These are phyloP conservation scores for Anguilla obscura DNA, from an alignment of 2,797 vertebrate genomes.

Conservation along the genomic window DNA sequence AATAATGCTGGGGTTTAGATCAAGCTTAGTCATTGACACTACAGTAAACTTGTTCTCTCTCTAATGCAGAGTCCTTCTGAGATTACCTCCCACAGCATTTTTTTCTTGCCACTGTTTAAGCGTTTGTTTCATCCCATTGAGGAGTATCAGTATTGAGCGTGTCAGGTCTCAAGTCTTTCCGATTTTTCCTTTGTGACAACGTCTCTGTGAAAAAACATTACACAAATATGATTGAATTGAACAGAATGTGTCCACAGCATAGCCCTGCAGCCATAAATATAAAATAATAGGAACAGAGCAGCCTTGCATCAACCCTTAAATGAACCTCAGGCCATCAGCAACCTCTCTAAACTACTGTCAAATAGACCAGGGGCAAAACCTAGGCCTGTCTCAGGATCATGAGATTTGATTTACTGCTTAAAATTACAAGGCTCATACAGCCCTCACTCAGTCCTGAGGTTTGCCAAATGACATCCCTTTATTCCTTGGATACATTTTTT, in stretches of 20 bases:
- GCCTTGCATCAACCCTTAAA: neutral
- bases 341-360: neutral
- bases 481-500: neutral
- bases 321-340: neutral
- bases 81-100: too few species aligned
- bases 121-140: too few species aligned
- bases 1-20: neutral
- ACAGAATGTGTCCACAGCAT: neutral
- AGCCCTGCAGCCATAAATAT: neutral
- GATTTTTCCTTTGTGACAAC: neutral
- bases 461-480: neutral
- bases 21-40: neutral
- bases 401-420: conserved; percentile 12
- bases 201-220: too few species aligned
- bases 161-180: neutral
- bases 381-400: neutral
- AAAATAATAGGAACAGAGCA: neutral
- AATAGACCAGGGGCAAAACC: conserved; percentile 15
- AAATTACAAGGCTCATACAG: conserved; percentile 1
- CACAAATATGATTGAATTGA: neutral
- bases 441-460: neutral
- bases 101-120: too few species aligned
- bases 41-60: neutral
- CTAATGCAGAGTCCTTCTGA: neutral
- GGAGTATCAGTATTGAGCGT: too few species aligned